A percentile compares a stretch with the other conserved stretches of the same genome.
Evolutionary conservation across 1,140 invertebrate species (phyloP).

Genomic region (Apocrypta bakeri): DNA sequence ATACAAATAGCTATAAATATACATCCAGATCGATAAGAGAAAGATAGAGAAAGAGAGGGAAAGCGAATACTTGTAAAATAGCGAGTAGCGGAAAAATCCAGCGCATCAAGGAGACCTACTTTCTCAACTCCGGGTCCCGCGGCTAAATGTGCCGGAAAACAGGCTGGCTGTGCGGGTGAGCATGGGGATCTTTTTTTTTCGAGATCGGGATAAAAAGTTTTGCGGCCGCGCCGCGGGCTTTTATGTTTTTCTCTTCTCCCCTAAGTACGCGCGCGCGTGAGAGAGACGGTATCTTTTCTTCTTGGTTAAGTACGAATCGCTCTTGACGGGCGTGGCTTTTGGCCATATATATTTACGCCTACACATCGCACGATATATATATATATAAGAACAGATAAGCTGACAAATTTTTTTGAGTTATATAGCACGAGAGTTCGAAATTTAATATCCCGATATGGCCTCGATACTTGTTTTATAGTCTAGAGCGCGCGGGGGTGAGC

Average conservation of each 20-base stretch:
- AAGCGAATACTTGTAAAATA: background rate
- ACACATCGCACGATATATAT: too few species aligned
- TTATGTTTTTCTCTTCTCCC: background rate
- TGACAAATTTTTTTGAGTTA: too few species aligned
- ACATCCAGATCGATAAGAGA: too few species aligned
- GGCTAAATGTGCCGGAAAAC: constrained; percentile 1
- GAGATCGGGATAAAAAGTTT: background rate
- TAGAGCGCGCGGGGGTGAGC: too few species aligned
- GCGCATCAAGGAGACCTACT: background rate
- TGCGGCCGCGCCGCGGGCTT: background rate
- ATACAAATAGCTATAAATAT: too few species aligned
- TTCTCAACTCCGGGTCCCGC: background rate
- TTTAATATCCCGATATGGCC: background rate
- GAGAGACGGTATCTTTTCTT: background rate
- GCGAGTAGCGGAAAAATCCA: background rate
- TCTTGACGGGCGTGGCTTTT: background rate
- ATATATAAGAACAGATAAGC: too few species aligned
- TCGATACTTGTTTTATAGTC: background rate
- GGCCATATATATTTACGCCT: too few species aligned
- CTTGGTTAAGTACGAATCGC: background rate
- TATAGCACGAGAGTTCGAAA: background rate
- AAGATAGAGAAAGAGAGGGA: too few species aligned
- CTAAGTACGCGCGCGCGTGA: background rate
- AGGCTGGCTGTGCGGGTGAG: background rate
- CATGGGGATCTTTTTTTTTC: constrained; percentile 2